A percentile compares a stretch with the other conserved stretches of the same genome.
phyloP scores from a whole-genome alignment of 2,113 vertebrate genomes.

The Ciconia stormi region DNA sequence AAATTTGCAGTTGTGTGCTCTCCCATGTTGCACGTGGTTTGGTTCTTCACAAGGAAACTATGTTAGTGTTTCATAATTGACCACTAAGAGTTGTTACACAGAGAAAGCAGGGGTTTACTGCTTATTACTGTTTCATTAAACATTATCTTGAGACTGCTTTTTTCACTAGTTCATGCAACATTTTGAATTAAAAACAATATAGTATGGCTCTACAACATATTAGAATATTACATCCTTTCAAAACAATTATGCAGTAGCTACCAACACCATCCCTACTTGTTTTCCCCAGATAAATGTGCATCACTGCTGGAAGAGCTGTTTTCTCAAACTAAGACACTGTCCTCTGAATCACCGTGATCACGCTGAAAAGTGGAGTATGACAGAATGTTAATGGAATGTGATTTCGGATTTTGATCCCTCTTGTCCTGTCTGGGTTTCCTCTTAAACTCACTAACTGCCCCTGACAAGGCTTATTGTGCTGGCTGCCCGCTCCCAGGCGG shows the following conservation, averaged over 20 bases:
- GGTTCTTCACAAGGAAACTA: background rate
- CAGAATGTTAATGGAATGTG: background rate
- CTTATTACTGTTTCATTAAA: background rate
- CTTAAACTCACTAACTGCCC: background rate
- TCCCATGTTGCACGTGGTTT: background rate
- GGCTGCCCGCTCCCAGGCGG: background rate
- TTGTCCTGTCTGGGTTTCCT: background rate
- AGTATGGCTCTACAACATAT: background rate
- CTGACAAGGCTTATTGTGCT: accelerated
- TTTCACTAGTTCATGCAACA: background rate
- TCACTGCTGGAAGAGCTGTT: background rate
- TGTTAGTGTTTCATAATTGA: background rate
- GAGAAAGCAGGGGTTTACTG: background rate
- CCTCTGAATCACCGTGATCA: background rate
- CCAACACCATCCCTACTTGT: background rate
- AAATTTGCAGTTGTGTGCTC: background rate
- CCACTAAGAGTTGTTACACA: background rate
- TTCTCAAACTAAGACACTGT: background rate
- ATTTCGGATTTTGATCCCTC: background rate
- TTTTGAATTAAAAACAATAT: background rate
- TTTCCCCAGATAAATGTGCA: background rate
- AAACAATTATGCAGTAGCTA: background rate
- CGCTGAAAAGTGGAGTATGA: background rate
- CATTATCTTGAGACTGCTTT: background rate
- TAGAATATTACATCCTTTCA: background rate